A percentile compares a stretch with the other conserved stretches of the same genome.
These are phyloP conservation scores for Paramormyrops hopkinsi DNA, from an alignment of 2,797 vertebrate species.

Conservation along the genomic window DNA sequence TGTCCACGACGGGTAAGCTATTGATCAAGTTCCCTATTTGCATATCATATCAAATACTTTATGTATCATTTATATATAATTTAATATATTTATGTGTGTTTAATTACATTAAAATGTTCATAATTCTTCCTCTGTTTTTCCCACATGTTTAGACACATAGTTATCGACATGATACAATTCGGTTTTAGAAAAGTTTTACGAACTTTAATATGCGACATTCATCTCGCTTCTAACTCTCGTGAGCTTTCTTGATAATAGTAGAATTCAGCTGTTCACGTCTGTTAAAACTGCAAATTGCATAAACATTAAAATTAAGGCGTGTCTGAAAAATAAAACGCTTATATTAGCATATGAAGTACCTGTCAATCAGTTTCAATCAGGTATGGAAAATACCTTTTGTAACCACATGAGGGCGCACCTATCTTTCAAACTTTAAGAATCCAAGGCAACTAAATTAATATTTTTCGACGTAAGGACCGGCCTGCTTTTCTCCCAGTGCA, in stretches of 20 bases:
- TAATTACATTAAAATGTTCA: neutral
- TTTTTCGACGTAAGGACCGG: neutral
- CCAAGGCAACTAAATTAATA: neutral
- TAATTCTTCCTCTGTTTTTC: neutral
- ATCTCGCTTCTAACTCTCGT: neutral
- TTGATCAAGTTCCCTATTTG: neutral
- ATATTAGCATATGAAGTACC: neutral
- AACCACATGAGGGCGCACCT: conserved; percentile 42
- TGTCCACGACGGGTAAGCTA: neutral
- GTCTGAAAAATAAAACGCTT: neutral
- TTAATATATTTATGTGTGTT: neutral
- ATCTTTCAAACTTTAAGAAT: conserved; percentile 21
- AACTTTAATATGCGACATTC: neutral
- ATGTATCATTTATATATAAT: neutral
- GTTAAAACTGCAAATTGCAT: neutral
- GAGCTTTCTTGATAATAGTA: neutral
- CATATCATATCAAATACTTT: neutral
- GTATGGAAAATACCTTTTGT: neutral
- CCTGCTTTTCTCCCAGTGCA: neutral
- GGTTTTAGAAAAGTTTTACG: neutral
- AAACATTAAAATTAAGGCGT: neutral
- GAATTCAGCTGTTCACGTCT: neutral
- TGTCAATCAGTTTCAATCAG: neutral
- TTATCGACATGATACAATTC: neutral
- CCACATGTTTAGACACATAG: neutral